Base-by-base conservation (phyloP, 2,113 vertebrate species). In the Brienomyrus longianalis region DNA sequence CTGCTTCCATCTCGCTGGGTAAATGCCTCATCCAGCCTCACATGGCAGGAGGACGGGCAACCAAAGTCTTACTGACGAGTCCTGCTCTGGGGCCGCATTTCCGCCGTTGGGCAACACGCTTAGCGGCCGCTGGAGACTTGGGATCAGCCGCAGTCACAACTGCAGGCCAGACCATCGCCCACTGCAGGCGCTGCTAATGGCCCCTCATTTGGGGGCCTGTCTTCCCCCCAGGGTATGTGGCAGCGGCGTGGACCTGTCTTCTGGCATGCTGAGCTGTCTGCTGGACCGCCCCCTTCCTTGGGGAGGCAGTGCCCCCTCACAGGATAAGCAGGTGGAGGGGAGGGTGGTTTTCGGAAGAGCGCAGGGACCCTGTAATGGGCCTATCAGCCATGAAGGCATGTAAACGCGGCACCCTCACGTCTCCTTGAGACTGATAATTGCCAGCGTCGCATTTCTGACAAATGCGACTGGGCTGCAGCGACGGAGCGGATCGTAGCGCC, bases 1-100 rank as follows among this genome's bases (percentile, higher is more conserved):
- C 94, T 94, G 94, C 93, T 91, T 94, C 93, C 92, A 94, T 95
- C 95, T 95, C 93, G 93, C 94, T 95, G 93, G 92, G 94, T 95
- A 95, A 94, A 93, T 94, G 93, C 94, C 93, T 94, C 93, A 93
- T 94, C 94, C 93, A 94, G 94, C 2, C 27, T 50, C 35, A 80
- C 17, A 35, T 48, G 62, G 45, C 2, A n/a, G 7, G 21, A 15
- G 27, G 47, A 45, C 43, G 8, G 23, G 31, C 1, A 86, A 35
- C 85, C 5, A 56, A 19, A 56, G 85, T 91, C 92, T 94, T 92
- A 91, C 90, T 87, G 94, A 35, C 11, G 56, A 27, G 35, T 2
- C 5, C 35, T 15, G 50, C 23, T 45, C 15, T n/a, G 50, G 3
- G 83, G 19, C 15, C 19, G 21, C 31, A 47, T 51, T 48, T 45